Evolutionary conservation across 35 echinoderm and acorn worm genomes (phyloP), one percentile per base, ranked within the genome.

Genomic region (Stichopus chloronotus): DNA sequence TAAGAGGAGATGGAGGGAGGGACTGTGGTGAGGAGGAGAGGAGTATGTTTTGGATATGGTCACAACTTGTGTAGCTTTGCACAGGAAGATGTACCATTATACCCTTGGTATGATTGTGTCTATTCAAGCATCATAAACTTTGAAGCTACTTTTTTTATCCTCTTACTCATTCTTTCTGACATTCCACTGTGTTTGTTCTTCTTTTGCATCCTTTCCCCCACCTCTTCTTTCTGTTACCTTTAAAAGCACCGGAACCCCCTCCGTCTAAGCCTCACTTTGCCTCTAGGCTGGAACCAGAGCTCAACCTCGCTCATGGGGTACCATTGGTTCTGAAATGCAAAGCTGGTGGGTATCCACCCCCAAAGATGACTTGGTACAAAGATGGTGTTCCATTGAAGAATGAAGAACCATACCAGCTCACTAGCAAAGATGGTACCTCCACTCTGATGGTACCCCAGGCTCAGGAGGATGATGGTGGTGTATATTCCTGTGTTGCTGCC

Each of bases 361-460:
- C 91, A 23, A 63, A 92, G 76, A 60, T 92, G 78, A 92, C 91
- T 56, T 92, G 91, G 91, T 92, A 81, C 58, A 92, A 81, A 17
- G 78, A 92, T 83, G 91, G 91, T 63, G 53, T 16, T n/a, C 79
- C 79, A 9, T 17, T 89, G 23, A 89, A 89, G 65, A 89, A 89
- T 89, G 87, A 89, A 16, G 59, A 30, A 13, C 87, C 87, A 55
- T 89, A 71, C 52, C 59, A 89, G 59, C 52, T 89, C 52, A 74
- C 59, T 12, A 53, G 16, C 14, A 89, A 74, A 71, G 65, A 89
- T 89, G 87, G 87, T 69, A 54, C 59, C 58, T 65, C 59, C 10
- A 71, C 87, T 2, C 25, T 89, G 87, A 63, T 71, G 87, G 87
- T 71, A 17, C 87, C 87, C 65, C 59, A 71, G 20, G 65, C 87